A percentile compares a stretch with the other conserved stretches of the same genome.
phyloP scores from a whole-genome alignment of 2,888 invertebrate species.

The Apamea epomidion region DNA sequence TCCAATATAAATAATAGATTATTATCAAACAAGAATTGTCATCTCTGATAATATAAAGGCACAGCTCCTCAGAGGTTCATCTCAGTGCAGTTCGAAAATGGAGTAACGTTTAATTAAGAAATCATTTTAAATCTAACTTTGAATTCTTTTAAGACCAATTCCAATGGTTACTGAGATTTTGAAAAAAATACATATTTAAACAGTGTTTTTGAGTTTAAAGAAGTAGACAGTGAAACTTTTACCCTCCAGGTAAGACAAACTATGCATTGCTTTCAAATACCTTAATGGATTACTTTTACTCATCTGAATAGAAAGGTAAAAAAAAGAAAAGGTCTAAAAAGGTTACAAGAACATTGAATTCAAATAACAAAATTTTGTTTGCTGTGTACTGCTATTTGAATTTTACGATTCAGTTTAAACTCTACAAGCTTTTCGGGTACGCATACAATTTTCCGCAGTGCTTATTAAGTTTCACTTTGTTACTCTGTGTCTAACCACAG shows the following conservation, averaged over 20 bases:
- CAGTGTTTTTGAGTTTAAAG: slow-evolving; percentile 2
- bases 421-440: slow-evolving; percentile 9
- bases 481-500: slow-evolving; percentile 40
- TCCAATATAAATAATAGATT: slow-evolving; percentile 36
- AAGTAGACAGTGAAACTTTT: neutral
- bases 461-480: slow-evolving; percentile 46
- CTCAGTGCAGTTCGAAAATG: slow-evolving; percentile 18
- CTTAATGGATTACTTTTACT: neutral
- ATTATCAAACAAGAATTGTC: slow-evolving; percentile 46
- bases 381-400: neutral
- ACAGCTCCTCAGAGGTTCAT: neutral
- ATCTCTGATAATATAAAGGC: slow-evolving; percentile 44
- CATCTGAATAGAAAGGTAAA: neutral
- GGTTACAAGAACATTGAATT: neutral
- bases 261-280: neutral
- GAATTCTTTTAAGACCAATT: neutral
- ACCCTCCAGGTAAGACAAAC: slow-evolving; percentile 17
- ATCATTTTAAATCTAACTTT: neutral
- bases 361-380: neutral
- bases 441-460: slow-evolving; percentile 37
- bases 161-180: neutral
- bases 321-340: neutral
- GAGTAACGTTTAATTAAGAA: slow-evolving; percentile 8
- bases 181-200: neutral
- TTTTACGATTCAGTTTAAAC: slow-evolving; percentile 7